Evolutionary conservation across 2,113 vertebrate genomes (phyloP).

Genomic region (Platysteira castanea): DNA sequence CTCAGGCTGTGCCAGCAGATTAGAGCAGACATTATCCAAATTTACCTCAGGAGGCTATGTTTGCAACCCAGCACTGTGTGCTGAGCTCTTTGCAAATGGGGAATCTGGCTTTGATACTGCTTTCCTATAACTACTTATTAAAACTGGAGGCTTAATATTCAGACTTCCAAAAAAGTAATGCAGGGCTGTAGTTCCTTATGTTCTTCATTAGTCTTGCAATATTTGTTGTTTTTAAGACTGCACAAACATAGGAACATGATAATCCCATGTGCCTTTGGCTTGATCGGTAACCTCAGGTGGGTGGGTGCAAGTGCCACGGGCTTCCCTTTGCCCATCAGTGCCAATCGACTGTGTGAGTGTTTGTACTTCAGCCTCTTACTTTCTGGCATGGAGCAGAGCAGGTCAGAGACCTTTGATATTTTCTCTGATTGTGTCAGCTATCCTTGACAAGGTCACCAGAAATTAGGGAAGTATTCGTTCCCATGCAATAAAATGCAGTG

Average conservation of each 20-base stretch:
- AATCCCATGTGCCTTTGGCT: not conserved
- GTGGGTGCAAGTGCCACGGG: not conserved
- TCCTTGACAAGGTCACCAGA: not conserved
- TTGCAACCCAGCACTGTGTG: not conserved
- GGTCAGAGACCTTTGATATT: not conserved
- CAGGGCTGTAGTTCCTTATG: not conserved
- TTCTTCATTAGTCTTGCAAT: not conserved
- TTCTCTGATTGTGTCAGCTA: not conserved
- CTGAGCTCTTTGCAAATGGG: not conserved
- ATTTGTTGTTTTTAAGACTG: not conserved
- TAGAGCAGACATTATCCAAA: not conserved
- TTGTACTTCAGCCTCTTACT: not conserved
- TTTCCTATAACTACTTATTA: not conserved
- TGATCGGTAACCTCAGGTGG: not conserved
- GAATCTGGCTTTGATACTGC: not conserved
- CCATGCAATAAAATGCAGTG: not conserved
- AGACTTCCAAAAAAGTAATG: not conserved
- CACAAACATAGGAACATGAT: not conserved
- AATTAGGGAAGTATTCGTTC: not conserved
- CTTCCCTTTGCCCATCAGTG: not conserved
- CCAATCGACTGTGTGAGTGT: accelerated
- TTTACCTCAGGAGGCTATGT: not conserved
- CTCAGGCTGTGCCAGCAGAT: not conserved
- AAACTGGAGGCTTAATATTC: not conserved
- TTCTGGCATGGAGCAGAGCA: not conserved